These are phyloP conservation scores for Drosophila mayri DNA, from an alignment of 1,140 invertebrate genomes.

Conservation along the genomic window DNA sequence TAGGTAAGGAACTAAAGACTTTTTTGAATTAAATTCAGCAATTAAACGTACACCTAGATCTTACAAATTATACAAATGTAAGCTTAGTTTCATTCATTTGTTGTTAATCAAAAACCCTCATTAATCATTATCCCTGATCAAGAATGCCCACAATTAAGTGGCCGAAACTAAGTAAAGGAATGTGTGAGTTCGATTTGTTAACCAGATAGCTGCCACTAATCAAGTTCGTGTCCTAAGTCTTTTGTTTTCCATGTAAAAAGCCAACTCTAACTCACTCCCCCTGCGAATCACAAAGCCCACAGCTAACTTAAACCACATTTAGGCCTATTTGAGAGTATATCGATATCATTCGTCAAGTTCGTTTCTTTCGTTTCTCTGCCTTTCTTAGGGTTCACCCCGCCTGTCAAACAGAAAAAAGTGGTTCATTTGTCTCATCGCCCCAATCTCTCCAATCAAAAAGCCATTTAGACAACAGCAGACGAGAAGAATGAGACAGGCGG, in stretches of 20 bases:
- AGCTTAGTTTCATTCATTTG: neutral
- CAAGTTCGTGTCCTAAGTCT: slow-evolving; percentile 78
- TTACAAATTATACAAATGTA: neutral
- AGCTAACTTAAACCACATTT: neutral
- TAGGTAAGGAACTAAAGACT: neutral
- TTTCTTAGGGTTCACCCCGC: slow-evolving; percentile 9
- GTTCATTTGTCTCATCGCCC: slow-evolving; percentile 73
- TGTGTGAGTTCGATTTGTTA: neutral
- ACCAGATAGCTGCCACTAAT: slow-evolving; percentile 5
- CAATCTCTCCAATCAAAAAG: slow-evolving; percentile 78
- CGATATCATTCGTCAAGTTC: slow-evolving; percentile 47
- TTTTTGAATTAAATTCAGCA: neutral
- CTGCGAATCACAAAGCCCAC: neutral
- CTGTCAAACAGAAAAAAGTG: slow-evolving; percentile 80
- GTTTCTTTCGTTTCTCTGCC: slow-evolving; percentile 26
- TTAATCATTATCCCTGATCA: slow-evolving; percentile 5
- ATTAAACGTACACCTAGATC: neutral
- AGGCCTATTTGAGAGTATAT: slow-evolving; percentile 20
- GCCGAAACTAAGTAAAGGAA: neutral
- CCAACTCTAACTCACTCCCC: neutral
- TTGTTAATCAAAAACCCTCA: neutral
- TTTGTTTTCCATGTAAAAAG: slow-evolving; percentile 47
- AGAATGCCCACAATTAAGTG: neutral
- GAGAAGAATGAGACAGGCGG: slow-evolving; percentile 25
- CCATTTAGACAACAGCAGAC: slow-evolving; percentile 70